These are phyloP conservation scores for Tigriopus californicus DNA, from an alignment of 2,888 invertebrate species.

Conservation along the genomic window DNA sequence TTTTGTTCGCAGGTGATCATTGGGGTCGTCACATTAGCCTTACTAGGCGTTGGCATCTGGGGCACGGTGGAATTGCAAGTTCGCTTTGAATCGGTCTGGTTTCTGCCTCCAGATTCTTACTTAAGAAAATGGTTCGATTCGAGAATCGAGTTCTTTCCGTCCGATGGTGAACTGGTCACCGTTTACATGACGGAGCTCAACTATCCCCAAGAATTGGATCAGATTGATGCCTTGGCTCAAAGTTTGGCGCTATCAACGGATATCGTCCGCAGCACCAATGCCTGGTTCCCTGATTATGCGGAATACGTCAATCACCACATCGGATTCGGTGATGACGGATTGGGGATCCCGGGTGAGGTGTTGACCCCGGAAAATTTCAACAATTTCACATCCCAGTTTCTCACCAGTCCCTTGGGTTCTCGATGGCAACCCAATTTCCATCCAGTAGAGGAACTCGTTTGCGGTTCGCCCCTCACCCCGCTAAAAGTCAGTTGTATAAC, in stretches of 20 bases:
- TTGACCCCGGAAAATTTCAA: constrained; percentile 20
- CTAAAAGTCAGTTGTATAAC: too few species aligned
- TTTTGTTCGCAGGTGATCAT: constrained; percentile 28
- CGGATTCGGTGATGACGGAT: constrained; percentile 41
- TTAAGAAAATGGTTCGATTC: constrained; percentile 37
- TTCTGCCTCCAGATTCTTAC: constrained; percentile 49
- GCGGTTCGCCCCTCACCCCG: too few species aligned
- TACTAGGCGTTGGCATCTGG: constrained; percentile 18
- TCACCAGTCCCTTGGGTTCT: constrained; percentile 46
- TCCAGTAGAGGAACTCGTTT: too few species aligned
- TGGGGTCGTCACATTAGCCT: constrained; percentile 22
- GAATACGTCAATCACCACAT: constrained; percentile 28
- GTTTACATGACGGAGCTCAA: constrained; percentile 17
- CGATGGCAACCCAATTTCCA: constrained; percentile 29
- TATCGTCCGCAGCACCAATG: too few species aligned
- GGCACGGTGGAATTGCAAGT: constrained; percentile 42
- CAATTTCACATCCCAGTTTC: constrained; percentile 43
- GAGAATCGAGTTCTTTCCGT: background rate
- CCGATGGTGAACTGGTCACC: constrained; percentile 14
- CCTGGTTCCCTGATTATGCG: background rate
- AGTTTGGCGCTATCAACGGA: constrained; percentile 17
- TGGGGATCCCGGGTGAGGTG: constrained; percentile 25
- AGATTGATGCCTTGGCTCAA: background rate
- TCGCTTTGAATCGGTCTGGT: constrained; percentile 60
- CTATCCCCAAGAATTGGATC: constrained; percentile 17